Conservation (phyloP, 2,797 vertebrate species). For the Ammospiza maritima region DNA sequence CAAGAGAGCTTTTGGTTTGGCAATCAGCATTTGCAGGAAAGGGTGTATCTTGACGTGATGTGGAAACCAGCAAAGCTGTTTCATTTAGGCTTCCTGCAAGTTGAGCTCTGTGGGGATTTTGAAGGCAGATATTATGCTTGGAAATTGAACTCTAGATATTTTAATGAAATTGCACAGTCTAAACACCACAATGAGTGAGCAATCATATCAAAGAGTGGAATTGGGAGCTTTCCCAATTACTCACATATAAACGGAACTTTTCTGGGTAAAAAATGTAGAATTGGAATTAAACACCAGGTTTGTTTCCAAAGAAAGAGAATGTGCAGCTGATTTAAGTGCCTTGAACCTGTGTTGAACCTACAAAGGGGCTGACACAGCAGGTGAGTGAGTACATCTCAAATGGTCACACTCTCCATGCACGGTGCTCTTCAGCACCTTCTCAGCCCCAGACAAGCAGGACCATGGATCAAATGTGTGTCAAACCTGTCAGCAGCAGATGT, state of each 20-base stretch:
- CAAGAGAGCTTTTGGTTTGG: background rate
- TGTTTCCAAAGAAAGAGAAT: background rate
- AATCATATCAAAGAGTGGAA: background rate
- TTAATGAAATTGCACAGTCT: background rate
- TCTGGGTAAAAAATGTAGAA: background rate
- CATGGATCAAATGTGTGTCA: background rate
- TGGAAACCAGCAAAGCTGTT: constrained; percentile 4
- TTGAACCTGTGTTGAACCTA: background rate
- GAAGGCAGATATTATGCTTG: background rate
- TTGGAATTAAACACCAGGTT: background rate
- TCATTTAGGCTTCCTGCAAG: background rate
- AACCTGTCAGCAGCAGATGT: background rate
- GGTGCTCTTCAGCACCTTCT: background rate
- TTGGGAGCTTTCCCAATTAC: background rate
- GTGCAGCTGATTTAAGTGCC: background rate
- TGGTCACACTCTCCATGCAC: background rate
- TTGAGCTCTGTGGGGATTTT: background rate
- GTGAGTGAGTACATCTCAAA: background rate
- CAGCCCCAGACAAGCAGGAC: background rate
- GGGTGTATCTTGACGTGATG: background rate
- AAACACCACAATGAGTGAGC: background rate
- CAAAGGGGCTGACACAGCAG: background rate
- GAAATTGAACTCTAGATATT: background rate
- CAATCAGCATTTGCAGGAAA: background rate
- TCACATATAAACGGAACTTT: background rate